These are phyloP conservation scores for Sebastes minor DNA, from an alignment of 2,797 vertebrate genomes.

Conservation along the genomic window DNA sequence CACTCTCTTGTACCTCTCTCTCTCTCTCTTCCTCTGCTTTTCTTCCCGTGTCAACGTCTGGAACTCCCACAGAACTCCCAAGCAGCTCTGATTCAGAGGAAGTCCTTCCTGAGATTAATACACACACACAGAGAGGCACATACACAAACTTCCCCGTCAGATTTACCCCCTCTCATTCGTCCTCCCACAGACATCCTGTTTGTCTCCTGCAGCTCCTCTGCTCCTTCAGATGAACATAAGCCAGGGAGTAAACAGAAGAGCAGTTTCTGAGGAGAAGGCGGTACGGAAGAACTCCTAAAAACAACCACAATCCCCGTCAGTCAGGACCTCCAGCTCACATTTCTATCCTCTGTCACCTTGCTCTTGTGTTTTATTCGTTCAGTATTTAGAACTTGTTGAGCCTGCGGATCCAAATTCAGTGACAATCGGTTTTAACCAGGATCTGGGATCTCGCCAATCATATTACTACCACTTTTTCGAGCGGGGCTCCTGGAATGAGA, in stretches of 20 bases:
- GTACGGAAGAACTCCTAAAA: constrained; percentile 35
- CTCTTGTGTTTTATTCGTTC: constrained; percentile 10
- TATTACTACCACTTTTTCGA: constrained; percentile 53
- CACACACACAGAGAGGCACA: constrained; percentile 31
- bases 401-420: constrained; percentile 43
- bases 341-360: constrained; percentile 29
- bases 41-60: constrained; percentile 64
- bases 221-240: constrained; percentile 68
- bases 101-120: constrained; percentile 79
- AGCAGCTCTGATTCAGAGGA: constrained; percentile 74
- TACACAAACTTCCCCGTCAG: constrained; percentile 71
- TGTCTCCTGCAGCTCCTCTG: constrained; percentile 67
- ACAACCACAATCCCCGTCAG: constrained; percentile 28
- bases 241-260: constrained; percentile 67
- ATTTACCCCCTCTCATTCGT: constrained; percentile 72
- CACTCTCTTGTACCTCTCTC: constrained; percentile 47
- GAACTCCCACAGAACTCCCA: constrained; percentile 80
- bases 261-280: constrained; percentile 37
- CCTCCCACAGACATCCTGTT: constrained; percentile 83
- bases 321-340: neutral
- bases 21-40: constrained; percentile 46
- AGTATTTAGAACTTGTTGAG: constrained; percentile 55
- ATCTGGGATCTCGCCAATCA: constrained; percentile 58
- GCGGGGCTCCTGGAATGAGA: constrained; percentile 65
- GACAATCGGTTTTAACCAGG: constrained; percentile 51